Base-by-base conservation (phyloP, 2,888 invertebrate species). In the Andricus quercusramuli region DNA sequence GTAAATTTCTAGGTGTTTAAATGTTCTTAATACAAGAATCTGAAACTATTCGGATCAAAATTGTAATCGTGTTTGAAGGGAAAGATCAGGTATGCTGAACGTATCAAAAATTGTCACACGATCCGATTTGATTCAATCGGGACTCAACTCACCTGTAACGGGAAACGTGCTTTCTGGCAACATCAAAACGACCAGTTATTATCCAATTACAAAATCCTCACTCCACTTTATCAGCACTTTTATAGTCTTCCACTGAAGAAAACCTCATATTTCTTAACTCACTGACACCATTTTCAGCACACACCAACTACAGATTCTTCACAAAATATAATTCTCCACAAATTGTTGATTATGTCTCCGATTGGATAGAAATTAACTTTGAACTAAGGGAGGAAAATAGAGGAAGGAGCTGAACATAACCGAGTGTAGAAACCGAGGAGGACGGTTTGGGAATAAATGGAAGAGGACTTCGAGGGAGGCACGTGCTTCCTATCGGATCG, bases 111-210 rank as follows among this genome's bases (percentile, higher is more conserved):
- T 22, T n/a, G 59, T 59, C 59, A 59, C 59, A 59, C 59, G n/a
- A 59, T 59, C 22, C 22, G 8, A 51, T 76, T 56, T 25, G 51
- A 74, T n/a, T 25, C 56, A 20, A 25, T 22, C 44, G 44, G 20
- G 13, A 51, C 32, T 59, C 77, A 22, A 44, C 79, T 90, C 90
- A 92, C 92, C 92, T 92, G 92, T 92, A 79, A 92, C 90, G 92
- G 92, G 92, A 92, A 92, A 92, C 81, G 90, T 90, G 89, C 90
- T 92, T 91, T 92, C 92, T 83, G 92, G 92, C 90, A 92, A 92
- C 92, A 92, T 92, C 90, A 90, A 92, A 86, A 83, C 87, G 84
- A 84, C 82, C 82, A 84, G 78, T 85, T 80, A 83, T 83, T 82
- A 81, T 80, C 80, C 79, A 82, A 81, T 79, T n/a, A 37, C 17